Conservation (phyloP, 2,888 invertebrate genomes). For the Steinernema carpocapsae region DNA sequence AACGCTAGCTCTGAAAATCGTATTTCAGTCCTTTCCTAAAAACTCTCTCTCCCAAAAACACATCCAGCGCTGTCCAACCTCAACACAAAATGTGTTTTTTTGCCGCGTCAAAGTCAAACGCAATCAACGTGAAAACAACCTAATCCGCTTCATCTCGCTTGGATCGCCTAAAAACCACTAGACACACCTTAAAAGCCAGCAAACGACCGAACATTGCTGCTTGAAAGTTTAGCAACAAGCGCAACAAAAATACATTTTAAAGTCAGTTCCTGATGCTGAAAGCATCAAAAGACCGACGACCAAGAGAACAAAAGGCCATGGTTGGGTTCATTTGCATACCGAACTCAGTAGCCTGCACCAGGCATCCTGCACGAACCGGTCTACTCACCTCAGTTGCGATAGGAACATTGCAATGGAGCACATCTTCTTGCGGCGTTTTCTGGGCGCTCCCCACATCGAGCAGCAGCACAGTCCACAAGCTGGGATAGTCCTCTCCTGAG, state of each 20-base stretch:
- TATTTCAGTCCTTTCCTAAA: no score
- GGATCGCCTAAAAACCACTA: no score
- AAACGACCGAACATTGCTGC: no score
- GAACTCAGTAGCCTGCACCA: no score
- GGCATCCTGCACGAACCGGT: background rate
- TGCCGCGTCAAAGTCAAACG: background rate
- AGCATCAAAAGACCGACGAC: background rate
- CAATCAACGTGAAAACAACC: background rate
- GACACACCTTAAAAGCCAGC: no score
- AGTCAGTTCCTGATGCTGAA: background rate
- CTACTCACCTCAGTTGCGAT: slow-evolving; percentile 30
- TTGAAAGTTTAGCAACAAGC: no score
- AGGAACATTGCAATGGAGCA: slow-evolving; percentile 26
- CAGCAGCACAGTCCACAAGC: background rate
- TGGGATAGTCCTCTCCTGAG: background rate
- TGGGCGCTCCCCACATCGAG: slow-evolving; percentile 8
- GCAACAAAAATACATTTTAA: background rate
- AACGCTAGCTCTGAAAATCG: no score
- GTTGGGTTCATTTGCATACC: background rate
- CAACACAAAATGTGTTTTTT: background rate
- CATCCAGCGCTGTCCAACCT: no score
- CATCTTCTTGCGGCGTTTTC: background rate
- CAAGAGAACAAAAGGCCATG: background rate
- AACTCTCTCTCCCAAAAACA: no score
- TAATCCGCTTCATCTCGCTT: no score